Evolutionary conservation across 2,888 invertebrate genomes (phyloP).

Genomic region (Glomeris marginata): DNA sequence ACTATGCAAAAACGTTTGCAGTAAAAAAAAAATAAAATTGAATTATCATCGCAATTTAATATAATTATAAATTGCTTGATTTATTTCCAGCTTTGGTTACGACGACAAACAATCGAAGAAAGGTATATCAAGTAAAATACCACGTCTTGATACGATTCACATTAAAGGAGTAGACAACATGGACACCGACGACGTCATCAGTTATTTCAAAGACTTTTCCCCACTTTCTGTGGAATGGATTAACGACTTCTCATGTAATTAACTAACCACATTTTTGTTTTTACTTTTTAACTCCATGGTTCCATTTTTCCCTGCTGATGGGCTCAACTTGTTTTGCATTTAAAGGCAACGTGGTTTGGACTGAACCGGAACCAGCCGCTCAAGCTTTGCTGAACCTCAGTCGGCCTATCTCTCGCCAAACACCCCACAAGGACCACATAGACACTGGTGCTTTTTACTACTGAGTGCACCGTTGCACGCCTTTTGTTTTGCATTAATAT

Average conservation of each 20-base stretch:
- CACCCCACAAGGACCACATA: too few species aligned
- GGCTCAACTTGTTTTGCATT: too few species aligned
- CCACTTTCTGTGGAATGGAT: conserved; percentile 70
- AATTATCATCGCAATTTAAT: too few species aligned
- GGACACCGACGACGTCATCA: conserved; percentile 60
- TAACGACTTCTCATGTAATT: conserved; percentile 54
- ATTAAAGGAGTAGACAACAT: conserved; percentile 58
- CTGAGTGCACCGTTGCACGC: too few species aligned
- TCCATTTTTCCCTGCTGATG: not conserved
- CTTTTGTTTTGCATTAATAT: too few species aligned
- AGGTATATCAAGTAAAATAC: conserved; percentile 34
- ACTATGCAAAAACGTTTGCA: too few species aligned
- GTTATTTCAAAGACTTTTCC: conserved; percentile 58
- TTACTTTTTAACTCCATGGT: not conserved
- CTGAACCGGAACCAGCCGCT: conserved; percentile 41
- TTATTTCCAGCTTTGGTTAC: conserved; percentile 4
- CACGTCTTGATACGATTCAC: conserved; percentile 56
- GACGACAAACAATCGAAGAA: conserved; percentile 14
- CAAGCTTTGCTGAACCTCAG: conserved; percentile 43
- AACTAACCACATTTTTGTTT: conserved; percentile 13
- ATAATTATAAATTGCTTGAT: too few species aligned
- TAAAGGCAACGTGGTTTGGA: conserved; percentile 49
- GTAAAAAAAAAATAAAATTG: too few species aligned
- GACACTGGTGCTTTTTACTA: too few species aligned
- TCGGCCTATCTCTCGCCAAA: conserved; percentile 25